Evolutionary conservation across 2,113 vertebrate species (phyloP).

Genomic region (Pseudopipra pipra): DNA sequence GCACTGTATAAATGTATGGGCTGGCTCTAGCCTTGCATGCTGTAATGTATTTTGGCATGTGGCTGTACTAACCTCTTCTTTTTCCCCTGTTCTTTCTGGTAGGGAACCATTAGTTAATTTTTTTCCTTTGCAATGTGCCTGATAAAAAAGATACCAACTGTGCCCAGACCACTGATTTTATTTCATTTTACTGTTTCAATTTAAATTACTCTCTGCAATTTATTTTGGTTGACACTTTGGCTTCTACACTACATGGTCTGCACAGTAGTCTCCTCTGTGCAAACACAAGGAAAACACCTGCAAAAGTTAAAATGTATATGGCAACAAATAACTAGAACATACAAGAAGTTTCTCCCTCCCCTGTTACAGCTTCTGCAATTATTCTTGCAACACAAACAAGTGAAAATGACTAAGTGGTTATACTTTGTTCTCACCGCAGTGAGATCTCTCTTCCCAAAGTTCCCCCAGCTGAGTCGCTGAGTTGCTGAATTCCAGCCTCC

Average conservation of each 20-base stretch:
- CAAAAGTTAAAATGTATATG: background rate
- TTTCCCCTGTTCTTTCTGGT: background rate
- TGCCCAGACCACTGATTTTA: background rate
- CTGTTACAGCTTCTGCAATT: background rate
- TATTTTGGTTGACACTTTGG: background rate
- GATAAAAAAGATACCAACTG: background rate
- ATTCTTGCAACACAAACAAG: background rate
- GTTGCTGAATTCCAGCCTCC: background rate
- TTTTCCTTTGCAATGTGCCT: background rate
- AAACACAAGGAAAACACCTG: background rate
- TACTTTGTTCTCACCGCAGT: background rate
- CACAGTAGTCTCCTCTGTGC: background rate
- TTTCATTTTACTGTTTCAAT: background rate
- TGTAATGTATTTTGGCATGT: constrained; percentile 16
- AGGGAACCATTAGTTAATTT: background rate
- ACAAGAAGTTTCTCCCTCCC: background rate
- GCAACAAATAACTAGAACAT: background rate
- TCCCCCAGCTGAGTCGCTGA: background rate
- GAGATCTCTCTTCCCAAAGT: background rate
- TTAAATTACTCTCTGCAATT: background rate
- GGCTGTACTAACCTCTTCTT: background rate
- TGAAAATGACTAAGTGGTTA: background rate
- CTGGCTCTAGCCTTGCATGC: background rate
- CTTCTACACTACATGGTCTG: background rate
- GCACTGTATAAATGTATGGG: background rate